A percentile compares a stretch with the other conserved stretches of the same genome.
These are phyloP conservation scores for Chymomyza amoena DNA, from an alignment of 2,888 invertebrate species.

Conservation along the genomic window DNA sequence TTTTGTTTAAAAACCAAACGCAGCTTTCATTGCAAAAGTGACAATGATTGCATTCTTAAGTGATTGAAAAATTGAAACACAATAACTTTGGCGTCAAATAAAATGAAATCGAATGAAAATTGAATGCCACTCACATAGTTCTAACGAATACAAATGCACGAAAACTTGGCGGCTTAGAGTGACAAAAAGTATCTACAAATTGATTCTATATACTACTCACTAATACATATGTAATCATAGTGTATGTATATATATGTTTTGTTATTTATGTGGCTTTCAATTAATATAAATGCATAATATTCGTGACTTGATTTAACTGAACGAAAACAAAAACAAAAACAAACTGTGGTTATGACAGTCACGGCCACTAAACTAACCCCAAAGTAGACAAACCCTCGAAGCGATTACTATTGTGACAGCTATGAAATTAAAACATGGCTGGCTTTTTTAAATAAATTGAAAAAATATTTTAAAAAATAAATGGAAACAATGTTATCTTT, in stretches of 20 bases:
- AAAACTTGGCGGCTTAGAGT: conserved; percentile 22
- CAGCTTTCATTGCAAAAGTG: conserved; percentile 59
- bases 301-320: conserved; percentile 15
- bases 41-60: conserved; percentile 63
- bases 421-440: background rate
- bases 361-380: background rate
- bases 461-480: too few species aligned
- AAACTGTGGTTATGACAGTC: background rate
- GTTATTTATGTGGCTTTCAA: conserved; percentile 9
- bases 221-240: background rate
- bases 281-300: conserved; percentile 13
- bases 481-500: too few species aligned
- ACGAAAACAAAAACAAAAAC: background rate
- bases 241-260: background rate
- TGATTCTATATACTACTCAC: background rate
- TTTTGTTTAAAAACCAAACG: conserved; percentile 28
- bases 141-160: background rate
- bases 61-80: conserved; percentile 57
- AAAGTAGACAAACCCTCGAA: background rate
- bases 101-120: conserved; percentile 24
- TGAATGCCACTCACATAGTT: conserved; percentile 19
- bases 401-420: background rate
- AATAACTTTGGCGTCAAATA: conserved; percentile 25
- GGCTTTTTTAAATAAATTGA: background rate
- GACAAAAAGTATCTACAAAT: conserved; percentile 13